Evolutionary conservation across 2,113 vertebrate species (phyloP).

Genomic region (Entelurus aequoreus): DNA sequence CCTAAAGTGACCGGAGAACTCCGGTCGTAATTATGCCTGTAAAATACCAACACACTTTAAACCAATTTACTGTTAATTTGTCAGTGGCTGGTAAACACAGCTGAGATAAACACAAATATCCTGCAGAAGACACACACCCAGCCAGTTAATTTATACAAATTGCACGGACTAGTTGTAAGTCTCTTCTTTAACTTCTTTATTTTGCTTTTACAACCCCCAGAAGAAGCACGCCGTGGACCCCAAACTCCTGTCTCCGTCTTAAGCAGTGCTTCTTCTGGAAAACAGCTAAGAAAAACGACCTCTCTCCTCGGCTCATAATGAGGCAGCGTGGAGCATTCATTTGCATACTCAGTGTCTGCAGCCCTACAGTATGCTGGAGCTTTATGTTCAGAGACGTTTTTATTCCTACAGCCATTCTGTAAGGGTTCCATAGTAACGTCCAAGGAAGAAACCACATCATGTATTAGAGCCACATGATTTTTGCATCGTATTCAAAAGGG

Average conservation of each 20-base stretch:
- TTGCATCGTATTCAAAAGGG: slow-evolving; percentile 63
- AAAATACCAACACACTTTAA: slow-evolving; percentile 42
- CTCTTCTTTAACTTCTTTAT: slow-evolving; percentile 33
- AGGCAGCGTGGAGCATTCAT: slow-evolving; percentile 63
- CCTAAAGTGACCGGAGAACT: slow-evolving; percentile 38
- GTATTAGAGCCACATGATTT: slow-evolving; percentile 54
- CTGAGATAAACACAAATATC: slow-evolving; percentile 31
- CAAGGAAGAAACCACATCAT: slow-evolving; percentile 55
- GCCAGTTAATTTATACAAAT: slow-evolving; percentile 34
- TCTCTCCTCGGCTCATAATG: slow-evolving; percentile 60
- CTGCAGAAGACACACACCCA: slow-evolving; percentile 19
- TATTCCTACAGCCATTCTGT: slow-evolving; percentile 56
- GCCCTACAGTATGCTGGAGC: slow-evolving; percentile 43
- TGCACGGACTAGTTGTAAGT: slow-evolving; percentile 20
- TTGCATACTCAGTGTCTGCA: slow-evolving; percentile 64
- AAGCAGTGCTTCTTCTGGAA: slow-evolving; percentile 55
- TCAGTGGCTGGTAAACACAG: slow-evolving; percentile 24
- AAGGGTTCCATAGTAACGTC: slow-evolving; percentile 61
- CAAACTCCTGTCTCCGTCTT: slow-evolving; percentile 30
- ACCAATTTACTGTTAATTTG: slow-evolving; percentile 50
- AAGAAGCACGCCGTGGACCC: slow-evolving; percentile 25
- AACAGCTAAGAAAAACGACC: slow-evolving; percentile 65
- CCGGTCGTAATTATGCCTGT: slow-evolving; percentile 47
- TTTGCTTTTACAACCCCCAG: slow-evolving; percentile 21
- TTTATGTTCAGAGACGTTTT: slow-evolving; percentile 64